Conservation (phyloP, 2,113 vertebrate genomes). For the Gasterosteus nipponicus region DNA sequence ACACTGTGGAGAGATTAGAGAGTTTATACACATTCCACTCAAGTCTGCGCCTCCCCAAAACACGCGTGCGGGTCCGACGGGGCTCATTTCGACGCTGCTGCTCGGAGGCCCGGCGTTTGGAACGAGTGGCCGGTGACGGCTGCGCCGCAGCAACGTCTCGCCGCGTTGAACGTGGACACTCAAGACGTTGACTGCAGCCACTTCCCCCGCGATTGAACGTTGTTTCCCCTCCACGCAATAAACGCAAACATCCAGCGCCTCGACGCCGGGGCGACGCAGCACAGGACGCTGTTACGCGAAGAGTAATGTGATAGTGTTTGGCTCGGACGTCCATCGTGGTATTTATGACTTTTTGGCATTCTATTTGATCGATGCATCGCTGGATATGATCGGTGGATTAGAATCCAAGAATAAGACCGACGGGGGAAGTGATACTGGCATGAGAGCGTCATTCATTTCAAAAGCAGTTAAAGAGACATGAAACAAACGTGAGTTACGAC, state of each 20-base stretch:
- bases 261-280: slow-evolving; percentile 16
- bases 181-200: slow-evolving; percentile 16
- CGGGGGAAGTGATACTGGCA: slow-evolving; percentile 1
- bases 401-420: slow-evolving; percentile 27
- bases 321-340: neutral
- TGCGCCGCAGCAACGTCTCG: slow-evolving; percentile 18
- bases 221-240: neutral
- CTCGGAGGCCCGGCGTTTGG: slow-evolving; percentile 32
- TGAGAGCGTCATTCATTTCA: slow-evolving; percentile 5
- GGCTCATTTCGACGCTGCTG: slow-evolving; percentile 54
- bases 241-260: slow-evolving; percentile 4
- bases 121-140: slow-evolving; percentile 27
- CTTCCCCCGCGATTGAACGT: slow-evolving; percentile 30
- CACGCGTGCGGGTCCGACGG: slow-evolving; percentile 46
- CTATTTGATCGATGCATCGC: neutral
- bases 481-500: slow-evolving; percentile 13
- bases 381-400: slow-evolving; percentile 13
- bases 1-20: slow-evolving; percentile 29
- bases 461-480: slow-evolving; percentile 2
- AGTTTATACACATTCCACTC: slow-evolving; percentile 45
- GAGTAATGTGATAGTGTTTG: slow-evolving; percentile 28
- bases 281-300: slow-evolving; percentile 2
- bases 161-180: slow-evolving; percentile 28
- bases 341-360: slow-evolving; percentile 36
- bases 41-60: slow-evolving; percentile 24